A percentile compares a stretch with the other conserved stretches of the same genome.
Conservation (phyloP, 2,797 vertebrate genomes). For the Merluccius polli region DNA sequence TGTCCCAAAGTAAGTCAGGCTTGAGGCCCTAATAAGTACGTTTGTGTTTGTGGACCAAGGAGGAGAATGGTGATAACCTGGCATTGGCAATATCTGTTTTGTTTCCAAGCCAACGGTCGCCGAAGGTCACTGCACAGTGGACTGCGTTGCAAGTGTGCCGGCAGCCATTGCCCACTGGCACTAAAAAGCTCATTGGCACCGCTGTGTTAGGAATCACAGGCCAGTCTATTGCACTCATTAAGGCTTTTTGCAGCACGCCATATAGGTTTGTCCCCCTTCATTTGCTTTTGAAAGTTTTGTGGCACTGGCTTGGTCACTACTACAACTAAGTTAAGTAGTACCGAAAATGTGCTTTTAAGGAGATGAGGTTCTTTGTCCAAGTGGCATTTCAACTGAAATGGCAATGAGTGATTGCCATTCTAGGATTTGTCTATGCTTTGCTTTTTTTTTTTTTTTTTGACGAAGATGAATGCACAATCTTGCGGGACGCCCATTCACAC, state of each 20-base stretch:
- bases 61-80: slow-evolving; percentile 2
- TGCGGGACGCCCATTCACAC: background rate
- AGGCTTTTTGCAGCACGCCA: slow-evolving; percentile 18
- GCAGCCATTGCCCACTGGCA: slow-evolving; percentile 15
- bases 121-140: no score
- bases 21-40: background rate
- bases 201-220: slow-evolving; percentile 11
- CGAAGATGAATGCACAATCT: slow-evolving; percentile 7
- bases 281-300: slow-evolving; percentile 30
- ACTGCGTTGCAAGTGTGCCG: slow-evolving; percentile 20
- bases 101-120: slow-evolving; percentile 19
- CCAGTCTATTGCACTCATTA: slow-evolving; percentile 12
- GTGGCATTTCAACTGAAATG: slow-evolving; percentile 11
- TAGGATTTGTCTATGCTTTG: background rate
- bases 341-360: slow-evolving; percentile 24
- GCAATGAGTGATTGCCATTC: background rate
- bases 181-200: slow-evolving; percentile 14
- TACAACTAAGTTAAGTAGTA: slow-evolving; percentile 15
- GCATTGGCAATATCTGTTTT: slow-evolving; percentile 15
- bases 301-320: slow-evolving; percentile 12
- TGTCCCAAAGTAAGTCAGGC: no score
- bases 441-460: background rate
- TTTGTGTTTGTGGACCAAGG: background rate
- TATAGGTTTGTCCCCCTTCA: slow-evolving; percentile 15
- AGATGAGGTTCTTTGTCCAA: slow-evolving; percentile 23